Conservation (phyloP, 2,113 vertebrate species). For the Acanthisitta chloris region DNA sequence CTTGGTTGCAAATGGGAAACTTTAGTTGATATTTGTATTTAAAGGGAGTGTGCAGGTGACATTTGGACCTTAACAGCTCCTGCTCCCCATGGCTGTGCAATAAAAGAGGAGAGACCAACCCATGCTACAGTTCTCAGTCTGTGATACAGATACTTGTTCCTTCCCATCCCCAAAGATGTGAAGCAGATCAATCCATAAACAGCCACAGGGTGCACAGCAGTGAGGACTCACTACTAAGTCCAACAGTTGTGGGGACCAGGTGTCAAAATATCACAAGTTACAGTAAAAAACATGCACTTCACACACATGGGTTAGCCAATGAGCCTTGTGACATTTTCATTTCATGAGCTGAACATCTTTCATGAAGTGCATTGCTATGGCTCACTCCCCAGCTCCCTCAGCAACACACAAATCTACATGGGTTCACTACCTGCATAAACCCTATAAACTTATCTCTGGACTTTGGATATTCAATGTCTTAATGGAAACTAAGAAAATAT, state of each 20-base stretch:
- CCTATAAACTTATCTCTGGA: neutral
- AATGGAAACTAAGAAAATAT: neutral
- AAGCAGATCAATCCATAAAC: neutral
- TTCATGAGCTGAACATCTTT: neutral
- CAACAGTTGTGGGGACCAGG: neutral
- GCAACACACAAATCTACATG: rapidly evolving
- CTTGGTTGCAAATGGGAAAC: neutral
- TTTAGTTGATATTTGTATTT: neutral
- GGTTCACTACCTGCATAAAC: neutral
- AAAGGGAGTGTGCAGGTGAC: neutral
- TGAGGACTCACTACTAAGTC: neutral
- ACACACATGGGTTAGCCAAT: neutral
- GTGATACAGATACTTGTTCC: neutral
- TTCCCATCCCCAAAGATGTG: neutral
- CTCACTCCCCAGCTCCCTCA: neutral
- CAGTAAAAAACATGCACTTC: neutral
- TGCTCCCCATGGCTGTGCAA: neutral
- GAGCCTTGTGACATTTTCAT: rapidly evolving
- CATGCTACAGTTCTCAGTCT: neutral
- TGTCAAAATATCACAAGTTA: neutral
- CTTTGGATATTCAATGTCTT: neutral
- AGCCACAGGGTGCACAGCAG: neutral
- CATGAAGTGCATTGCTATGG: neutral
- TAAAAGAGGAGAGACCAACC: neutral
- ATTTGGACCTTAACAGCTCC: neutral